Percentiles rank a stretch among this genome's conserved stretches.
Conservation (phyloP, 2,113 vertebrate species). For the Melanerpes formicivorus region DNA sequence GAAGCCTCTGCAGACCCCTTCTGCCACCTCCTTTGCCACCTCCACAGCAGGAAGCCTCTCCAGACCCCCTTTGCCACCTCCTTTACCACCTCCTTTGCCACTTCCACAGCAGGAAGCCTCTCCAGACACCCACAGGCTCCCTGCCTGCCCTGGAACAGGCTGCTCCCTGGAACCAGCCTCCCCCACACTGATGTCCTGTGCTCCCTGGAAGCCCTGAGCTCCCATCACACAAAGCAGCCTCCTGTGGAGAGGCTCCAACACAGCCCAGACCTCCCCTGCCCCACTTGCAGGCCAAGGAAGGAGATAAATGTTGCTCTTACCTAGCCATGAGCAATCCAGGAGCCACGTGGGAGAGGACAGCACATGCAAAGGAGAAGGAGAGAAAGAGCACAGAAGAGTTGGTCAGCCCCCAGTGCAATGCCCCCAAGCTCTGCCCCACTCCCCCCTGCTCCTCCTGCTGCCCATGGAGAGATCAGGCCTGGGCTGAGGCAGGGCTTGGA, state of each 20-base stretch:
- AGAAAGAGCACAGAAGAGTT: neutral
- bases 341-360: neutral
- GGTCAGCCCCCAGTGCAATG: neutral
- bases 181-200: neutral
- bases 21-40: too few relatives aligned
- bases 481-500: too few relatives aligned
- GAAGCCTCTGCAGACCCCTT: neutral
- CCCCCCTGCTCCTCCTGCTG: neutral
- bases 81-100: too few relatives aligned
- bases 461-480: rapidly evolving
- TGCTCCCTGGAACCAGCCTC: neutral
- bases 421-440: neutral
- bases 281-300: neutral
- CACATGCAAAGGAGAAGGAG: neutral
- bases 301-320: constrained; percentile 25
- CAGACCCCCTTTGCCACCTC: too few relatives aligned
- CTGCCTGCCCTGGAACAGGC: neutral
- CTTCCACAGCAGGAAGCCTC: neutral
- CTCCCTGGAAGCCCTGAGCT: neutral
- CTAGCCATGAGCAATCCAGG: constrained; percentile 29
- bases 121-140: neutral
- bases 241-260: neutral
- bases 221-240: neutral
- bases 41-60: too few relatives aligned
- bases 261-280: neutral